Conservation (phyloP, 2,797 vertebrate species). For the Sciaenops ocellatus region DNA sequence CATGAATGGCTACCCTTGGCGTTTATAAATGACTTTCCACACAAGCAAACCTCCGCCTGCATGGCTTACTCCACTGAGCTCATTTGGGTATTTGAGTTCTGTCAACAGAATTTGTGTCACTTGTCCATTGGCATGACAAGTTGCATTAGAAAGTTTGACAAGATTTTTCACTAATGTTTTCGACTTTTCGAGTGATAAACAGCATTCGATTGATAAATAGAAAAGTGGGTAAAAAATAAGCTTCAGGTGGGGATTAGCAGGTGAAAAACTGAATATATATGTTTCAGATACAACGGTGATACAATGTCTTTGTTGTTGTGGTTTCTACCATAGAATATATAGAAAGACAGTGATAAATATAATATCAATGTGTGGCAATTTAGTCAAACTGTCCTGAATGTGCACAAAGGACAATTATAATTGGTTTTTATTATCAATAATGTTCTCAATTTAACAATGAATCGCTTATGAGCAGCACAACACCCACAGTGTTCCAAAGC, state of each 20-base stretch:
- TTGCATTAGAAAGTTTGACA: conserved; percentile 75
- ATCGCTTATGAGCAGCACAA: not conserved
- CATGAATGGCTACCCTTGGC: conserved; percentile 87
- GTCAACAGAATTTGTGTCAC: conserved; percentile 77
- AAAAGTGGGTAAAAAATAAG: conserved; percentile 2
- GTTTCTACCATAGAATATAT: not conserved
- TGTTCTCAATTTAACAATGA: not conserved
- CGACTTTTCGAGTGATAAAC: conserved; percentile 52
- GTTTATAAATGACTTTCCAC: conserved; percentile 88
- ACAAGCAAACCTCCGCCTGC: conserved; percentile 80
- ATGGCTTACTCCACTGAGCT: conserved; percentile 81
- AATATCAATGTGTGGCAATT: not conserved
- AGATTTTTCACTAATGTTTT: conserved; percentile 59
- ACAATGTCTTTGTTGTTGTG: not conserved
- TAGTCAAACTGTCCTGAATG: not conserved
- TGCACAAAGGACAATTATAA: not conserved
- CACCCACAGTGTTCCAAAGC: not conserved
- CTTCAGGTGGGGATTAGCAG: conserved; percentile 29
- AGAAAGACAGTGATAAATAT: not conserved
- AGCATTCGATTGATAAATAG: conserved; percentile 27
- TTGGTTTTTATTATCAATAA: not conserved
- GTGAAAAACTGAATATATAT: conserved; percentile 9
- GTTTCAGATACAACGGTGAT: not conserved
- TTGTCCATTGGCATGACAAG: conserved; percentile 71
- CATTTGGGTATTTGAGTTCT: conserved; percentile 81